These are phyloP conservation scores for Plectrocnemia conspersa DNA, from an alignment of 1,140 invertebrate genomes.

Conservation along the genomic window DNA sequence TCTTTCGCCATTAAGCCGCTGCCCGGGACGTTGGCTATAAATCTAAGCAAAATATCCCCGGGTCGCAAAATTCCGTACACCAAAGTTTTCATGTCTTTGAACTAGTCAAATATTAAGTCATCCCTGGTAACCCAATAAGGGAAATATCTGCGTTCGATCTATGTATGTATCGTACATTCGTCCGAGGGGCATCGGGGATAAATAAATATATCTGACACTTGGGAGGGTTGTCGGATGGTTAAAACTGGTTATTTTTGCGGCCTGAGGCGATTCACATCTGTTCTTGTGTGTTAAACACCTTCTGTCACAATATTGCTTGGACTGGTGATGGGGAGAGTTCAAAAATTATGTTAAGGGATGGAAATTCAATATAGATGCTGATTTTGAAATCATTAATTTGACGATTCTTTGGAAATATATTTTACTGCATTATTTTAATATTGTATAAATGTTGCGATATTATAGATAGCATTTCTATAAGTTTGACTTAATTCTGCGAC, in stretches of 20 bases:
- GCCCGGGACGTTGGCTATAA: slow-evolving; percentile 18
- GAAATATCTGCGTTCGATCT: slow-evolving; percentile 10
- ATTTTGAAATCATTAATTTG: too few species aligned
- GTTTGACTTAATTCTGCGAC: too few species aligned
- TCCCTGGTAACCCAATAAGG: slow-evolving; percentile 6
- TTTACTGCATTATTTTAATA: too few species aligned
- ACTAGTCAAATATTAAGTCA: slow-evolving; percentile 7
- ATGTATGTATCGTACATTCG: background rate
- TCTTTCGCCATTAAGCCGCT: slow-evolving; percentile 21
- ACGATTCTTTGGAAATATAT: too few species aligned
- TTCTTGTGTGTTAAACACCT: slow-evolving; percentile 34
- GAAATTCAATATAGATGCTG: background rate
- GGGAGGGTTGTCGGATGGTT: background rate
- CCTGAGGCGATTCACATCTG: slow-evolving; percentile 30
- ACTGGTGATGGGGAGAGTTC: too few species aligned
- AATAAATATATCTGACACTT: slow-evolving; percentile 15
- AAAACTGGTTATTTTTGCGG: slow-evolving; percentile 21
- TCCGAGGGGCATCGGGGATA: slow-evolving; percentile 11
- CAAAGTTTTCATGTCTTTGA: background rate
- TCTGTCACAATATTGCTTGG: slow-evolving; percentile 33
- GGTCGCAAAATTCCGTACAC: background rate
- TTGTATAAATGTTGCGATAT: too few species aligned
- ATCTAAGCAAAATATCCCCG: slow-evolving; percentile 22
- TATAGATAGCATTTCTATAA: too few species aligned
- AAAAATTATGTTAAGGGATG: background rate